phyloP scores from a whole-genome alignment of 1,140 invertebrate species.

The Nasonia vitripennis region DNA sequence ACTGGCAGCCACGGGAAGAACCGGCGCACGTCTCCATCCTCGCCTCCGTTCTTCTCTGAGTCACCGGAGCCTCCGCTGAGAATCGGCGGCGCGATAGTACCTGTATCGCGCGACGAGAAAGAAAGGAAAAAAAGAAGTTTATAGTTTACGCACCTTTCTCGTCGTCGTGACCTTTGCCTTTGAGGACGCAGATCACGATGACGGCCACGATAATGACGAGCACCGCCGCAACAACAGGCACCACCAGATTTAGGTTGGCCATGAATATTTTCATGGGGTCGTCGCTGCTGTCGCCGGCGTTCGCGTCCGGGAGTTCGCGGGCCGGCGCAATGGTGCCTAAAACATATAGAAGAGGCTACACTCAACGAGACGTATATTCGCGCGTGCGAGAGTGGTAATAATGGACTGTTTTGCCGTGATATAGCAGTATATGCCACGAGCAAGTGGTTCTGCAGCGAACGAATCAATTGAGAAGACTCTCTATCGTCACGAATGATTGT shows the following conservation, averaged over 20 bases:
- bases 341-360: conserved; percentile 68
- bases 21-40: conserved; percentile 76
- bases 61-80: conserved; percentile 69
- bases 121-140: conserved; percentile 65
- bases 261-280: conserved; percentile 89
- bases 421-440: not conserved
- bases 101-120: conserved; percentile 71
- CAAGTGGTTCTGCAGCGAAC: not conserved
- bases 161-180: conserved; percentile 85
- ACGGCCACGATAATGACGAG: conserved; percentile 94
- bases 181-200: conserved; percentile 92
- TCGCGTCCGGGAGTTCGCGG: conserved; percentile 86
- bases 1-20: conserved; percentile 88
- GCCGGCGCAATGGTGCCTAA: conserved; percentile 95
- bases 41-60: conserved; percentile 71
- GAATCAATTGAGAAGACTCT: not conserved
- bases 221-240: conserved; percentile 93
- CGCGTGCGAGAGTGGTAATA: not conserved
- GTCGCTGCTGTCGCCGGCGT: conserved; percentile 78
- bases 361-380: not conserved
- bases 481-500: too few relatives aligned
- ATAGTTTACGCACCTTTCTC: conserved; percentile 81
- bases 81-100: conserved; percentile 86
- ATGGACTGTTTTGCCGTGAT: not conserved
- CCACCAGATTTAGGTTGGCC: conserved; percentile 93